These are phyloP conservation scores for Ctenopoma kingsleyae DNA, from an alignment of 2,797 vertebrate species.

Conservation along the genomic window DNA sequence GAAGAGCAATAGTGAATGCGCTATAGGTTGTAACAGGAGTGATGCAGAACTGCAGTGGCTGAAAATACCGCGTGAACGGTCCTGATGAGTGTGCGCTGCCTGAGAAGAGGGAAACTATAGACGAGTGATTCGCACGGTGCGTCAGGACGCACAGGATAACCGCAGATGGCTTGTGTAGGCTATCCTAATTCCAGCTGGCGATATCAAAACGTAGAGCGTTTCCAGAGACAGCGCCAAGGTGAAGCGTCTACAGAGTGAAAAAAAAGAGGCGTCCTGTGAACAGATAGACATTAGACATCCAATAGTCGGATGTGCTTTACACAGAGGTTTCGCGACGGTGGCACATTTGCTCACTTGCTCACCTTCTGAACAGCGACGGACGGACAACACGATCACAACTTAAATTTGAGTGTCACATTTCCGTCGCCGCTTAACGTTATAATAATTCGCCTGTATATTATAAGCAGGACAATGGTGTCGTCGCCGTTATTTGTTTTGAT, in stretches of 20 bases:
- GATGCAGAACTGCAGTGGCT: constrained; percentile 63
- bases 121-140: constrained; percentile 65
- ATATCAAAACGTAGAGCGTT: constrained; percentile 36
- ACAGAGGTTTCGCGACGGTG: constrained; percentile 67
- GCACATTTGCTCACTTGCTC: constrained; percentile 57
- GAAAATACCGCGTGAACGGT: constrained; percentile 63
- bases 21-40: constrained; percentile 48
- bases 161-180: constrained; percentile 62
- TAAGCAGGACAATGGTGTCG: constrained; percentile 59
- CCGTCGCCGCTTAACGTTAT: constrained; percentile 1
- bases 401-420: constrained; percentile 29
- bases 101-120: constrained; percentile 60
- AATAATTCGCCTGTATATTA: constrained; percentile 24
- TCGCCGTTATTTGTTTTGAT: constrained; percentile 73
- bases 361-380: constrained; percentile 52
- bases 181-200: constrained; percentile 33
- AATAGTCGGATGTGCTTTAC: constrained; percentile 51
- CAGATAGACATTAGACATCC: constrained; percentile 45
- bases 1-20: constrained; percentile 55
- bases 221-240: constrained; percentile 19
- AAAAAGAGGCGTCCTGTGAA: constrained; percentile 37
- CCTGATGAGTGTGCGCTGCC: constrained; percentile 78
- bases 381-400: constrained; percentile 56
- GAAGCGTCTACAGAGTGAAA: constrained; percentile 40
- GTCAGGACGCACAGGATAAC: constrained; percentile 74